These are phyloP conservation scores for Rhyacophila brunnea DNA, from an alignment of 1,140 invertebrate genomes.

Conservation along the genomic window DNA sequence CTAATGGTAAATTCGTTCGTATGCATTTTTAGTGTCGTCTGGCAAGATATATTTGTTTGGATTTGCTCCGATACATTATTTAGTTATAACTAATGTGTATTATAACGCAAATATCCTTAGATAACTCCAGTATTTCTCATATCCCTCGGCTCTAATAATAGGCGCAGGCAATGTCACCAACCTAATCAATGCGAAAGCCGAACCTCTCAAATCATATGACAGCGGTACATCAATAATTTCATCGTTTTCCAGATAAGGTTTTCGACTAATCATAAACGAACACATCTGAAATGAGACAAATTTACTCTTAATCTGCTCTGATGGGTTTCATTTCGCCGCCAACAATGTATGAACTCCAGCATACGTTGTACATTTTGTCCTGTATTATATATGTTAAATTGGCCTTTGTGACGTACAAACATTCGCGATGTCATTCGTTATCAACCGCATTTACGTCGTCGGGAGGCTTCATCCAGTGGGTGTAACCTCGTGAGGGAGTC, in stretches of 20 bases:
- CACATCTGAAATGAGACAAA: too few relatives aligned
- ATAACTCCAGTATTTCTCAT: not conserved
- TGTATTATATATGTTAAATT: too few relatives aligned
- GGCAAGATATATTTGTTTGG: not conserved
- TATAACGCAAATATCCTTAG: too few relatives aligned
- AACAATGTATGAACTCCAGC: too few relatives aligned
- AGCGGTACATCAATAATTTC: slow-evolving; percentile 16
- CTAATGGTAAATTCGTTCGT: slow-evolving; percentile 17
- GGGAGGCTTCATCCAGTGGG: slow-evolving; percentile 13
- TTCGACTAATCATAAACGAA: too few relatives aligned
- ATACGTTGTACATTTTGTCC: too few relatives aligned
- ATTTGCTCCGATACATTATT: not conserved
- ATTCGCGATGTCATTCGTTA: not conserved
- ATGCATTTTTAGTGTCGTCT: slow-evolving; percentile 2
- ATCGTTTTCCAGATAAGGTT: not conserved
- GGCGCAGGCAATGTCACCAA: slow-evolving; percentile 20
- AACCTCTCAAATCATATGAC: slow-evolving; percentile 13
- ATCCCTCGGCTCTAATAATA: slow-evolving; percentile 21
- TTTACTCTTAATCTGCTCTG: too few relatives aligned
- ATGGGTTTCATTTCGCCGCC: too few relatives aligned
- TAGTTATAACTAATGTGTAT: not conserved
- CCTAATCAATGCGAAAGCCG: slow-evolving; percentile 16
- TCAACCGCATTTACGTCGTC: slow-evolving; percentile 7
- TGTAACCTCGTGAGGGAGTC: slow-evolving; percentile 24
- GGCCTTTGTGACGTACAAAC: too few relatives aligned